Evolutionary conservation across 2,113 vertebrate species (phyloP).

Genomic region (Tachysurus vachellii): DNA sequence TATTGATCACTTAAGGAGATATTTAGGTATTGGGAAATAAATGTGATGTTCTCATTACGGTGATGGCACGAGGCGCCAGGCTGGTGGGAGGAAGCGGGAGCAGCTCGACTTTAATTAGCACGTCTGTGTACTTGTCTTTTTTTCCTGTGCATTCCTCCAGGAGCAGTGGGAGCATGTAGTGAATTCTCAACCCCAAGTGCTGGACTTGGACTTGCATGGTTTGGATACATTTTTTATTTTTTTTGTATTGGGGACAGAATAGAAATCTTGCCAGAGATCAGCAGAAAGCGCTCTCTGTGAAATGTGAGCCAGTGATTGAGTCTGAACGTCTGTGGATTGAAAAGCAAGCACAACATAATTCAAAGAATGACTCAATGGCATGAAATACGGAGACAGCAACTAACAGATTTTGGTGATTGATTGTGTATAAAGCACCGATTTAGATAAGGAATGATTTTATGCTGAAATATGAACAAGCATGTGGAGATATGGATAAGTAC

Average conservation of each 20-base stretch:
- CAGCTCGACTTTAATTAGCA: slow-evolving; percentile 77
- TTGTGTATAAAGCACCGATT: slow-evolving; percentile 11
- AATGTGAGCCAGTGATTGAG: slow-evolving; percentile 25
- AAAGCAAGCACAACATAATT: neutral
- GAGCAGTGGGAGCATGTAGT: slow-evolving; percentile 57
- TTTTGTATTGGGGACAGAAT: neutral
- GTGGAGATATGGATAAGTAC: slow-evolving; percentile 2
- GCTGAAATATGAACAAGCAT: slow-evolving; percentile 25
- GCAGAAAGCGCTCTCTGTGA: slow-evolving; percentile 5
- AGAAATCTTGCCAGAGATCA: slow-evolving; percentile 34
- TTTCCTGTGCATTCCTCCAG: slow-evolving; percentile 60
- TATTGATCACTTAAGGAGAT: slow-evolving; percentile 97
- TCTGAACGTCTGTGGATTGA: slow-evolving; percentile 11
- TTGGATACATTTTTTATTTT: neutral
- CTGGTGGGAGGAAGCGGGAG: slow-evolving; percentile 63
- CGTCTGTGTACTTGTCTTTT: slow-evolving; percentile 67
- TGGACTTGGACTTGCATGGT: slow-evolving; percentile 7
- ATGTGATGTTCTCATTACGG: slow-evolving; percentile 86
- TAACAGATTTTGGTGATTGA: slow-evolving; percentile 34
- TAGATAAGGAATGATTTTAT: slow-evolving; percentile 9
- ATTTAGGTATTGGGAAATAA: slow-evolving; percentile 88
- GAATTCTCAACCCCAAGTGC: slow-evolving; percentile 63
- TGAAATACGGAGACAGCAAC: slow-evolving; percentile 11
- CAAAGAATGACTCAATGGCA: slow-evolving; percentile 33
- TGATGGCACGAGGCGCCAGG: slow-evolving; percentile 81